Base-by-base conservation (phyloP, 2,113 vertebrate species). In the Talpa occidentalis region DNA sequence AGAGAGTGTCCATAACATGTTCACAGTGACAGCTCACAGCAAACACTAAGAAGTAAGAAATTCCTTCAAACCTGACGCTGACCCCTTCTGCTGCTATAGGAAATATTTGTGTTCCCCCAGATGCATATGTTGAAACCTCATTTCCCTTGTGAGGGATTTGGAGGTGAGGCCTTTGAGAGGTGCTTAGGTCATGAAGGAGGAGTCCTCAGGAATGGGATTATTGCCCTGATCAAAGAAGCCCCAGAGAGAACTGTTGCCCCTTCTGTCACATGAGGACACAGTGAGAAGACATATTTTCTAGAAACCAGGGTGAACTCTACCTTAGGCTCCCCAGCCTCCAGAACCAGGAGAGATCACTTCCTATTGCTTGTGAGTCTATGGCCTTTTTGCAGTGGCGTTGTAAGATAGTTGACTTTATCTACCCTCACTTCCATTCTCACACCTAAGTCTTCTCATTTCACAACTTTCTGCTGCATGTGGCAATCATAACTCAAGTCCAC, bases 21-120 rank as follows among this genome's bases (percentile, higher is more conserved):
- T 89, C 30, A 26, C 3, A 69, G 19, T 56, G 78, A 59, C 3
- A n/a, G 24, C 19, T 56, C 4, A 85, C 2, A 62, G 35, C 10
- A 74, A 84, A 11, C 10, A 21, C 3, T 17, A 26, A 21, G 10
- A 17, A 44, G 17, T 54, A 8, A 59, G 52, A 62, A 85, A 14
- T 62, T 11, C 11, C 22, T 11, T 28, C 0, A 1, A 35, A 4
- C 59, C 26, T 30, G 11, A n/a, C 10, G 5, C 0, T 40, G 37
- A 70, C 40, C 5, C 30, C 28, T 8, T 67, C 16, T 69, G 17
- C n/a, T 22, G 62, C 35, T 84, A 21, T 10, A 42, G 16, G 70
- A 1, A 84, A 22, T 84, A 69, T 78, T 16, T 69, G 4, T 59
- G 5, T 42, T 37, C n/a, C 22, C 22, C 47, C 19, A 64, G 84